These are phyloP conservation scores for Calephelis nemesis DNA, from an alignment of 1,140 invertebrate genomes.

Conservation along the genomic window DNA sequence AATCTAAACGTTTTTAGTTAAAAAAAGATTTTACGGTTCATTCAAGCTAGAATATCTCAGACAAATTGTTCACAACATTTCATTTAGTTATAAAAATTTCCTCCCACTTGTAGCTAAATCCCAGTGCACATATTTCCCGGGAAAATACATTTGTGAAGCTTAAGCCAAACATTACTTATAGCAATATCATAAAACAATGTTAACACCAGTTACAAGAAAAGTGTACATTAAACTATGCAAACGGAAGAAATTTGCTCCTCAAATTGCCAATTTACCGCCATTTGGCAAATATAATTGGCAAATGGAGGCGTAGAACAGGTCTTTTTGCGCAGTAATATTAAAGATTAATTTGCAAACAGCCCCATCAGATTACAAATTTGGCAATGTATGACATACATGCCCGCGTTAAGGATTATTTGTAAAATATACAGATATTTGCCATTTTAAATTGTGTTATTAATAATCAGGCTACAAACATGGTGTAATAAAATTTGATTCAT, in stretches of 20 bases:
- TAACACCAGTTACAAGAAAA: conserved; percentile 24
- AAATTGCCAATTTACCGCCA: conserved; percentile 69
- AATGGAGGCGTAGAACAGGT: conserved; percentile 46
- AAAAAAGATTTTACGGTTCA: too few species aligned
- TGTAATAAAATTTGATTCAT: conserved; percentile 1
- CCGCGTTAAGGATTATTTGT: conserved; percentile 20
- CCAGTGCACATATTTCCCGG: conserved; percentile 12
- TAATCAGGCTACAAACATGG: not conserved
- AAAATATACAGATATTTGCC: conserved; percentile 1
- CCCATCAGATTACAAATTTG: conserved; percentile 64
- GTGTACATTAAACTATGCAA: conserved; percentile 44
- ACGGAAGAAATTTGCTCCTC: conserved; percentile 54
- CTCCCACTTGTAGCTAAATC: not conserved
- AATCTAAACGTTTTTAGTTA: too few species aligned
- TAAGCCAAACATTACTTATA: conserved; percentile 21
- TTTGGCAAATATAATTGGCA: conserved; percentile 74
- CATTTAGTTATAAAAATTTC: not conserved
- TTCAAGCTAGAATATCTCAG: too few species aligned
- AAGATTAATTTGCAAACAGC: conserved; percentile 60
- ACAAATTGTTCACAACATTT: not conserved
- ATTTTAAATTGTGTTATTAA: conserved; percentile 14
- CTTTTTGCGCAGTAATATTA: conserved; percentile 56
- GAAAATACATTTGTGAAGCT: conserved; percentile 8
- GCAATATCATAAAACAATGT: conserved; percentile 23
- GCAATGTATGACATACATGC: conserved; percentile 42